Percentiles rank a stretch among this genome's conserved stretches.
These are phyloP conservation scores for Deilephila porcellus DNA, from an alignment of 2,888 invertebrate genomes.

Conservation along the genomic window DNA sequence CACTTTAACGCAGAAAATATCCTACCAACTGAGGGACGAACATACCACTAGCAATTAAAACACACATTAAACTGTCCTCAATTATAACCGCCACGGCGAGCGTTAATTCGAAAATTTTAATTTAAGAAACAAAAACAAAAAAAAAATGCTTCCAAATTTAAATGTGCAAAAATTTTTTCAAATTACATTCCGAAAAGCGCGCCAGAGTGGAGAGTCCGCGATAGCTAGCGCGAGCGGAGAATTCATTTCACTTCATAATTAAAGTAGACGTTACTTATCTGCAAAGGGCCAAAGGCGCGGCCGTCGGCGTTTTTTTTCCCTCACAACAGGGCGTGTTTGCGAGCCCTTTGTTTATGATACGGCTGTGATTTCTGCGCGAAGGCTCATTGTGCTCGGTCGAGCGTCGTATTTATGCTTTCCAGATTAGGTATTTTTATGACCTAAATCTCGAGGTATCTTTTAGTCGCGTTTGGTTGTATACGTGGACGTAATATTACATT, in stretches of 20 bases:
- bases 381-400: slow-evolving; percentile 13
- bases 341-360: slow-evolving; percentile 17
- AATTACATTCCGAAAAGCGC: slow-evolving; percentile 17
- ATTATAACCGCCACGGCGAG: not conserved
- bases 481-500: not conserved
- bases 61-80: not conserved
- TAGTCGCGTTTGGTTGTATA: not conserved
- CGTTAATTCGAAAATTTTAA: slow-evolving; percentile 20
- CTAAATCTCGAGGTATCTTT: not conserved
- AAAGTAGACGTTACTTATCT: slow-evolving; percentile 24
- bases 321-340: slow-evolving; percentile 22
- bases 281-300: slow-evolving; percentile 19
- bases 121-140: not conserved
- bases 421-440: slow-evolving; percentile 18
- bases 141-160: slow-evolving; percentile 13
- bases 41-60: not conserved
- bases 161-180: not conserved
- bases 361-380: slow-evolving; percentile 2
- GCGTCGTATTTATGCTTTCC: not conserved
- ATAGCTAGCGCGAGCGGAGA: not conserved
- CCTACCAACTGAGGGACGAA: too few species aligned
- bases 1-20: too few species aligned
- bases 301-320: slow-evolving; percentile 23
- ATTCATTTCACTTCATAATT: slow-evolving; percentile 27
- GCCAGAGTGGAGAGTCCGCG: not conserved